phyloP scores from a whole-genome alignment of 2,797 vertebrate genomes.

The Coendou prehensilis region DNA sequence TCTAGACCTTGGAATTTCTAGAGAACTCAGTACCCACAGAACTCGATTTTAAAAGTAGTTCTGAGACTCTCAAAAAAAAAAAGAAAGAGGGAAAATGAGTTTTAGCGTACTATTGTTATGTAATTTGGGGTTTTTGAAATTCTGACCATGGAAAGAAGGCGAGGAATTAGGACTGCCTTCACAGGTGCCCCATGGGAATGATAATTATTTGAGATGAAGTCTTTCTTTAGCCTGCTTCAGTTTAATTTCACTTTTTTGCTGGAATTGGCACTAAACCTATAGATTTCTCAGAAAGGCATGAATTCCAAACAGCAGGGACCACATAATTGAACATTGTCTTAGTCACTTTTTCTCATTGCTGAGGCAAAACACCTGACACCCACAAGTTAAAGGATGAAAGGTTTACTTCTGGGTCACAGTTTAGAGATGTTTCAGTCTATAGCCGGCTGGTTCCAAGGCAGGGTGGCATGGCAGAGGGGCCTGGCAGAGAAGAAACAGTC shows the following conservation, averaged over 20 bases:
- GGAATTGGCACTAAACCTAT: neutral
- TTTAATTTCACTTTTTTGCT: neutral
- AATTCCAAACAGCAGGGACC: neutral
- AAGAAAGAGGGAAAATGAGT: neutral
- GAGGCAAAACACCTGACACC: neutral
- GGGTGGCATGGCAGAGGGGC: neutral
- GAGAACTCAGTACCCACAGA: neutral
- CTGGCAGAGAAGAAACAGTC: neutral
- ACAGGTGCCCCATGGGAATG: neutral
- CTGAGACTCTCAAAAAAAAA: neutral
- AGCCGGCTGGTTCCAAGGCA: neutral
- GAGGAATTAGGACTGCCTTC: neutral
- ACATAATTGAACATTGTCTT: neutral
- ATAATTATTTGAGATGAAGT: neutral
- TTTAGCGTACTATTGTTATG: neutral
- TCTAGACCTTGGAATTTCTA: constrained; percentile 10
- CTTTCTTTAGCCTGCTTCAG: neutral
- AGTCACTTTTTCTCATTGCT: neutral
- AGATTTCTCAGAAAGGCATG: neutral
- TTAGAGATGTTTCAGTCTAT: neutral
- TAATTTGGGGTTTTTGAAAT: neutral
- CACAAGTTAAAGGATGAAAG: neutral
- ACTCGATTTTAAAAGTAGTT: constrained; percentile 26
- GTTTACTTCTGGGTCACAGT: neutral
- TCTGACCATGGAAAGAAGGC: neutral